These are phyloP conservation scores for Neria commutata DNA, from an alignment of 2,888 invertebrate genomes.

Conservation along the genomic window DNA sequence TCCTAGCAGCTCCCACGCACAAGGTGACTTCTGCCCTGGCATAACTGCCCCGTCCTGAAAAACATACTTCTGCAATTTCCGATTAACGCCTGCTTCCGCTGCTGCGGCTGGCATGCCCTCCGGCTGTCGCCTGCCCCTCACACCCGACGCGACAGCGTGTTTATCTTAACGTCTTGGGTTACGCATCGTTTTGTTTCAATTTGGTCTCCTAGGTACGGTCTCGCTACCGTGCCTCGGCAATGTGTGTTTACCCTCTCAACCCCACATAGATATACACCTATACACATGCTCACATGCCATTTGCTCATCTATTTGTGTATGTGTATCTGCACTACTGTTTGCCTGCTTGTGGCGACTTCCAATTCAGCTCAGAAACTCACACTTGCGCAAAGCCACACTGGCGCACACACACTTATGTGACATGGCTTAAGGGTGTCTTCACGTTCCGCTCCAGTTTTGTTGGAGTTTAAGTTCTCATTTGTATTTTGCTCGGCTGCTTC, in stretches of 20 bases:
- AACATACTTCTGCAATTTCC: not conserved
- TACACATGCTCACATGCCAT: no score
- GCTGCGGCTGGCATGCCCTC: no score
- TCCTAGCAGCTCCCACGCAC: not conserved
- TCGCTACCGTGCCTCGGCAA: no score
- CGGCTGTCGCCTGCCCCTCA: no score
- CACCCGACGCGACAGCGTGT: no score
- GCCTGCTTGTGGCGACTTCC: no score
- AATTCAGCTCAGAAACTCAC: no score
- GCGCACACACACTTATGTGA: no score
- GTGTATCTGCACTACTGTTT: no score
- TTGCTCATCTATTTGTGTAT: no score
- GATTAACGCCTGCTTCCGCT: no score
- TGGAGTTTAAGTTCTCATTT: not conserved
- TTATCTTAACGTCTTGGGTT: constrained; percentile 1
- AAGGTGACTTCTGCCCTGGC: not conserved
- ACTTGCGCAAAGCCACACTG: no score
- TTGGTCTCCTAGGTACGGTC: not conserved
- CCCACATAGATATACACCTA: constrained; percentile 5
- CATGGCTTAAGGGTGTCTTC: not conserved
- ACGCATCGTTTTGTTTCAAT: not conserved
- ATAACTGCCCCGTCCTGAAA: not conserved
- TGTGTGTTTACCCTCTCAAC: not conserved
- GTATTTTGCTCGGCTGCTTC: not conserved
- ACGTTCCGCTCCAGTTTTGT: not conserved